These are phyloP conservation scores for Phrynosoma blainvillii DNA, from an alignment of 2,113 vertebrate species.

Conservation along the genomic window DNA sequence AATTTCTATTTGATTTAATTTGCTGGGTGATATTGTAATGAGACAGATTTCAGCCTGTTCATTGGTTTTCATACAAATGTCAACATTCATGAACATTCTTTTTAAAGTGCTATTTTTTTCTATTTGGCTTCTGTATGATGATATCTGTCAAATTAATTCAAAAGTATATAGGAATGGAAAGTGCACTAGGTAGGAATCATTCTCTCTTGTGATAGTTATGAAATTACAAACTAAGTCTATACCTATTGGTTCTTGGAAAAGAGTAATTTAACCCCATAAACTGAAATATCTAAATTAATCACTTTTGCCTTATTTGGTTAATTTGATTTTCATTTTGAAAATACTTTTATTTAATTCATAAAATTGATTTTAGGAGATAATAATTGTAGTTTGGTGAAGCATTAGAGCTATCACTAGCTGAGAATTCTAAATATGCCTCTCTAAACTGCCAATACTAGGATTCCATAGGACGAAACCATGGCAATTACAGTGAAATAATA, in stretches of 20 bases:
- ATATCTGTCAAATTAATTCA: neutral
- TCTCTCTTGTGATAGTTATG: neutral
- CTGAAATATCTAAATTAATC: neutral
- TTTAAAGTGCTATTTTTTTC: neutral
- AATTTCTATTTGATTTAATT: neutral
- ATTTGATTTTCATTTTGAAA: neutral
- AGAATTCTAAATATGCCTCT: too few species aligned
- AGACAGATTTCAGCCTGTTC: neutral
- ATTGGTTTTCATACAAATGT: neutral
- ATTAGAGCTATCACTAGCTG: too few species aligned
- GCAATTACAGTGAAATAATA: too few species aligned
- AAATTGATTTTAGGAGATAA: neutral
- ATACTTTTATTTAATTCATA: too few species aligned
- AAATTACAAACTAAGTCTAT: conserved; percentile 7
- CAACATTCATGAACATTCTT: neutral
- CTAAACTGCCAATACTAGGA: too few species aligned
- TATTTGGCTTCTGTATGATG: neutral
- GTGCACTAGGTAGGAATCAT: conserved; percentile 4
- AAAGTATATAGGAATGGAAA: neutral
- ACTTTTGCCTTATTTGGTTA: neutral
- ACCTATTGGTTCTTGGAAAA: neutral
- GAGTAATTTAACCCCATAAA: conserved; percentile 15
- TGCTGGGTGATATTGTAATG: neutral
- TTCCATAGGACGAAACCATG: too few species aligned
- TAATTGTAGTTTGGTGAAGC: neutral